Base-by-base conservation (phyloP, 1,140 invertebrate species). In the Mizuhopecten yessoensis region DNA sequence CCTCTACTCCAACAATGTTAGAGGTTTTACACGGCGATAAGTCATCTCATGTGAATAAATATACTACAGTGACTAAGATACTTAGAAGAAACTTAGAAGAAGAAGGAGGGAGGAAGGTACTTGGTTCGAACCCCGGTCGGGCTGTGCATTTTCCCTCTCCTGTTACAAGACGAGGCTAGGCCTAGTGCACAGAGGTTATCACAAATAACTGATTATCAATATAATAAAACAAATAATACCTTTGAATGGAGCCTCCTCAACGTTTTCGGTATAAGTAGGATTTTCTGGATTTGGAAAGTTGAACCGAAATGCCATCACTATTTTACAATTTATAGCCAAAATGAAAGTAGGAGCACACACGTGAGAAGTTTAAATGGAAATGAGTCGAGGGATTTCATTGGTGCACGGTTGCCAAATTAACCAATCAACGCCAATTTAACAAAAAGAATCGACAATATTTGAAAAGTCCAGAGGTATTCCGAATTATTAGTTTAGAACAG, bases 291-390 rank as follows among this genome's bases (percentile, higher is more conserved):
- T 75, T 13, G 57, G 57, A 75, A 75, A 75, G 17, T 75, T 75
- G 17, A 75, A 75, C 17, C 57, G 57, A 75, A 75, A 75, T 75
- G 57, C 57, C 57, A 75, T 75, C 57, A n/a, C 23, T 75, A 5
- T 29, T 9, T n/a, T 75, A 9, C n/a, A n/a, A n/a, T n/a, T n/a
- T n/a, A n/a, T 5, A 29, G 57, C 5, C 17, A n/a, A 75, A 75
- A 75, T 75, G 57, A 75, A 75, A 75, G 57, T 75, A 75, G 57
- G 29, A 75, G 57, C 57, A 75, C 57, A n/a, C n/a, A 75, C n/a
- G 57, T 75, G 57, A 5, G 57, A 75, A 7, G n/a, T 75, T n/a
- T 29, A 75, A 75, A 5, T 29, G 23, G 17, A 75, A 5, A 75
- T n/a, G 57, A 29, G 57, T 5, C 57, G 5, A 11, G 57, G 5